These are phyloP conservation scores for Myiozetetes cayanensis DNA, from an alignment of 2,113 vertebrate genomes.

Conservation along the genomic window DNA sequence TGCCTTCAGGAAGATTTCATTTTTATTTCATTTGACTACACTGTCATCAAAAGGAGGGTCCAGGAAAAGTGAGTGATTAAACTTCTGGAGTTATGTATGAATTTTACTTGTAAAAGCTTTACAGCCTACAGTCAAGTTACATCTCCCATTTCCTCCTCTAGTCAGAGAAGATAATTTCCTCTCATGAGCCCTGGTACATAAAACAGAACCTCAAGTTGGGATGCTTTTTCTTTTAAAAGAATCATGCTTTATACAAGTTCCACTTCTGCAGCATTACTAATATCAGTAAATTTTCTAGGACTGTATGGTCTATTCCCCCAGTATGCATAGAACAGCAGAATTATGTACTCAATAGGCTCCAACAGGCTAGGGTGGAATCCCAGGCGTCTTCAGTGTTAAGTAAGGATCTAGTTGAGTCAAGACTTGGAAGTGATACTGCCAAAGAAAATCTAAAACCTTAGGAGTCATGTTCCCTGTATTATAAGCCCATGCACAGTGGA, in stretches of 20 bases:
- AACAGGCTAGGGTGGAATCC: neutral
- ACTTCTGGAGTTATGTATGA: neutral
- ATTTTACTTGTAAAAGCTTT: neutral
- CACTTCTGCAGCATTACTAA: neutral
- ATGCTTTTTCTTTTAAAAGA: neutral
- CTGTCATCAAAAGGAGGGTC: neutral
- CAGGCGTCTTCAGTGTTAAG: neutral
- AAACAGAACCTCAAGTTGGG: neutral
- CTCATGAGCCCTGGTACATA: neutral
- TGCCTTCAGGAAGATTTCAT: neutral
- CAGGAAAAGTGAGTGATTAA: neutral
- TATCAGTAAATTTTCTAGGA: neutral
- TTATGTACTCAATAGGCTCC: neutral
- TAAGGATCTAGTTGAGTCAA: neutral
- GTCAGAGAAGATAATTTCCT: neutral
- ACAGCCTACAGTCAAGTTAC: neutral
- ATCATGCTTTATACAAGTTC: neutral
- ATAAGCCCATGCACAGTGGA: neutral
- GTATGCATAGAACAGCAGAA: neutral
- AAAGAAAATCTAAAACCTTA: neutral
- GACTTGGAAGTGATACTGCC: neutral
- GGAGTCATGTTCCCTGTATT: neutral
- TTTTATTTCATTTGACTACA: neutral
- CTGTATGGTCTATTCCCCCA: neutral
- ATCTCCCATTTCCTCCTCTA: neutral